Conservation (phyloP, 2,888 invertebrate genomes). For the Meiosimyza platycephala region DNA sequence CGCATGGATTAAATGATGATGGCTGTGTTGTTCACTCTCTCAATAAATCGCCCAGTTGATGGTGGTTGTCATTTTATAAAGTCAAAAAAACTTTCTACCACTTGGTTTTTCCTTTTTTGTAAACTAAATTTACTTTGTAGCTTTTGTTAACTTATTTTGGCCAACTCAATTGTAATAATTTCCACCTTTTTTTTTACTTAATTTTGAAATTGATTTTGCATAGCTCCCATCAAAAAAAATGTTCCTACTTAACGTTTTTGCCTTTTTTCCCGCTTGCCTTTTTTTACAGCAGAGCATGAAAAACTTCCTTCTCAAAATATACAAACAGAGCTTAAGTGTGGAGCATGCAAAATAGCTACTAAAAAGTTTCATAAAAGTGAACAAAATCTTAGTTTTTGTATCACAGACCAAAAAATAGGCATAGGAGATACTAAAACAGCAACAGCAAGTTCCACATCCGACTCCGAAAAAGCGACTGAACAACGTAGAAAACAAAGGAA, state of each 20-base stretch:
- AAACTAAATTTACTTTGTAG: background rate
- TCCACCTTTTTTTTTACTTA: too few species aligned
- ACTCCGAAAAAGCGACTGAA: constrained; percentile 2
- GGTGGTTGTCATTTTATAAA: too few species aligned
- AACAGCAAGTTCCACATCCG: too few species aligned
- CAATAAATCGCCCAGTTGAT: too few species aligned
- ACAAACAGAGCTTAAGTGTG: background rate
- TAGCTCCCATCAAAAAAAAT: too few species aligned
- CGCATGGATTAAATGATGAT: too few species aligned
- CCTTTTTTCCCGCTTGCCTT: background rate
- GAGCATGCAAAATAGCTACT: background rate
- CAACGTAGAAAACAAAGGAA: constrained; percentile 10
- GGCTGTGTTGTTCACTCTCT: too few species aligned
- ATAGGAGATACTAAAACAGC: too few species aligned
- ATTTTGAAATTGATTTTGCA: background rate
- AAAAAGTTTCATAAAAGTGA: background rate
- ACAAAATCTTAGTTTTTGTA: background rate
- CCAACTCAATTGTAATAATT: too few species aligned
- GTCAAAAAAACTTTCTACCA: too few species aligned
- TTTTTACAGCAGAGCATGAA: constrained; percentile 8
- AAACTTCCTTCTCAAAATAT: background rate
- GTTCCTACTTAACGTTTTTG: background rate
- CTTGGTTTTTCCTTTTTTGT: background rate
- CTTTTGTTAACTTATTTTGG: background rate
- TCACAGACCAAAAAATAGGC: background rate